Conservation (phyloP, 2,113 vertebrate genomes). For the Trematocara zebra region DNA sequence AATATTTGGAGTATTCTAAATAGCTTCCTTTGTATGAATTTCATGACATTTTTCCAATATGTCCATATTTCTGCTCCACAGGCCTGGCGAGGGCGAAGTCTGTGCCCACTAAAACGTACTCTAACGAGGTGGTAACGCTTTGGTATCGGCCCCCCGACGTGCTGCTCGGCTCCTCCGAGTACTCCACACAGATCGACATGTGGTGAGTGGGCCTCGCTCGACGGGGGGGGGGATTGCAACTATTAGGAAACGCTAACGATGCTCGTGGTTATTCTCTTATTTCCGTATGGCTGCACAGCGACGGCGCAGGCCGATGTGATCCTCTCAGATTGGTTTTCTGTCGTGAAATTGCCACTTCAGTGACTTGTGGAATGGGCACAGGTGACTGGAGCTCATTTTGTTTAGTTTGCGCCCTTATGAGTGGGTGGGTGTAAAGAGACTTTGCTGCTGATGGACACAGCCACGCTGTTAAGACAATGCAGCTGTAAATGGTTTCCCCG, state of each 20-base stretch:
- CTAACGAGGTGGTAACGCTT: conserved; percentile 93
- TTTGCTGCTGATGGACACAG: neutral
- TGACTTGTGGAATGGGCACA: neutral
- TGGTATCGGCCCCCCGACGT: conserved; percentile 98
- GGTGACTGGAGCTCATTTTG: neutral
- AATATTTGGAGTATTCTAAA: neutral
- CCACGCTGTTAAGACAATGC: neutral
- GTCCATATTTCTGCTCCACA: conserved; percentile 41
- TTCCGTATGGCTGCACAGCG: neutral
- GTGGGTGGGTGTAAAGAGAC: neutral
- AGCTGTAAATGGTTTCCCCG: neutral
- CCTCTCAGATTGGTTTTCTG: neutral
- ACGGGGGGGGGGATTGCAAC: neutral
- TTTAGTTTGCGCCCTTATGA: neutral
- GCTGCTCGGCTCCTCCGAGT: conserved; percentile 92
- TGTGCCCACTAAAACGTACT: conserved; percentile 95
- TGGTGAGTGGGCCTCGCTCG: conserved; percentile 76
- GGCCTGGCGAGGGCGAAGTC: conserved; percentile 92
- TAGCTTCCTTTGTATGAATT: neutral
- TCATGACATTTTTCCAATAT: neutral
- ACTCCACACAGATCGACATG: conserved; percentile 97
- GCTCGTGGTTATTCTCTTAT: neutral
- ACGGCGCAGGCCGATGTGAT: neutral
- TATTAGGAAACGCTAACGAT: neutral
- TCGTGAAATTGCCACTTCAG: neutral